These are phyloP conservation scores for Pollachius pollachius DNA, from an alignment of 2,113 vertebrate genomes.

Conservation along the genomic window DNA sequence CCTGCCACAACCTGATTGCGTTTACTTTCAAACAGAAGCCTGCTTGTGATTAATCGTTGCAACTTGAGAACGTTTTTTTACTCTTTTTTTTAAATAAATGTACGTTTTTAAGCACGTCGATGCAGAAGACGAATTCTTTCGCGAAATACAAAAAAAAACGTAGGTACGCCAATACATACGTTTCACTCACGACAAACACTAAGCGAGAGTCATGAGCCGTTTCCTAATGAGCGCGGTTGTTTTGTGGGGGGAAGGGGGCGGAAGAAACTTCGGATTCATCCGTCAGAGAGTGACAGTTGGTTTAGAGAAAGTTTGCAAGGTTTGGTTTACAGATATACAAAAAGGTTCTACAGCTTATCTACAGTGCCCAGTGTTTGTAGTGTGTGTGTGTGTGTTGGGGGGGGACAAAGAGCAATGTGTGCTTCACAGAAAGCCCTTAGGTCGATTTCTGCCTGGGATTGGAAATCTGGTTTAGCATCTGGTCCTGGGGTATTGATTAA, in stretches of 20 bases:
- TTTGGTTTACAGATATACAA: constrained; percentile 24
- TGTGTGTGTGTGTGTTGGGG: constrained; percentile 2
- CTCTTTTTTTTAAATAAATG: constrained; percentile 60
- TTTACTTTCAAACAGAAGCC: constrained; percentile 12
- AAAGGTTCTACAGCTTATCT: not conserved
- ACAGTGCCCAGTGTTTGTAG: not conserved
- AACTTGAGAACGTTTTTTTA: constrained; percentile 40
- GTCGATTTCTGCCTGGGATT: constrained; percentile 5
- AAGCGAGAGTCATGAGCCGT: constrained; percentile 41
- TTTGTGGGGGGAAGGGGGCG: not conserved
- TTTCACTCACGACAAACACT: constrained; percentile 45
- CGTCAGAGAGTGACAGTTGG: constrained; percentile 29
- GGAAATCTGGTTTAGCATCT: constrained; percentile 16
- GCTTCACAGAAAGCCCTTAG: constrained; percentile 3
- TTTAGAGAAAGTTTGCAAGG: constrained; percentile 22
- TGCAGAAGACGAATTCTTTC: constrained; percentile 34
- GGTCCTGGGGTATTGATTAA: not conserved
- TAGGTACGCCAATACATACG: constrained; percentile 25
- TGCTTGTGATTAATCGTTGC: constrained; percentile 53
- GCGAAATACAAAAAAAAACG: not conserved
- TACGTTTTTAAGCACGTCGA: constrained; percentile 39
- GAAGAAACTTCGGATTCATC: constrained; percentile 43
- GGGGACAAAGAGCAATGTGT: constrained; percentile 5
- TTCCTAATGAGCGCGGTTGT: constrained; percentile 38
- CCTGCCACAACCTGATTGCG: constrained; percentile 29